Evolutionary conservation across 2,888 invertebrate genomes (phyloP).

Genomic region (Phengaris alcon): DNA sequence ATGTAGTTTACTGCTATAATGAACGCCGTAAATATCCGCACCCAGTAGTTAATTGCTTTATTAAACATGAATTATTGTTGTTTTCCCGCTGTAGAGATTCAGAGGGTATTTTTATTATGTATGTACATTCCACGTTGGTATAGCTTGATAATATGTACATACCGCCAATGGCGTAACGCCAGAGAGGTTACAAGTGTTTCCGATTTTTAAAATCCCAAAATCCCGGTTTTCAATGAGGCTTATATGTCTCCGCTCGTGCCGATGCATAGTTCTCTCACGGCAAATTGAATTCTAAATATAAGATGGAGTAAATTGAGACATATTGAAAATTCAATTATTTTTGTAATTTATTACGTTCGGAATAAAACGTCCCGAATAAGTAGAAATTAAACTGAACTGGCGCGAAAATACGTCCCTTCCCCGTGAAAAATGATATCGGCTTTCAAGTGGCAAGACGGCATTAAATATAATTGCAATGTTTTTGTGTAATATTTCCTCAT

Average conservation of each 20-base stretch:
- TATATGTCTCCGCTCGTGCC: neutral
- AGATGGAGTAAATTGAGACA: neutral
- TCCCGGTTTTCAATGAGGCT: neutral
- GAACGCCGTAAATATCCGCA: neutral
- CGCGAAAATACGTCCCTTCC: neutral
- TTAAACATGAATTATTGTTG: neutral
- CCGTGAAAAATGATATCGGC: neutral
- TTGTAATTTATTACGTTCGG: slow-evolving; percentile 1
- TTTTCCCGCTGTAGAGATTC: neutral
- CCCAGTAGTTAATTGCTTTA: neutral
- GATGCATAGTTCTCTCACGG: neutral
- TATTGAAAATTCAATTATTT: neutral
- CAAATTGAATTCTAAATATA: slow-evolving; percentile 11
- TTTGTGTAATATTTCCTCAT: neutral
- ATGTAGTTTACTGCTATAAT: neutral
- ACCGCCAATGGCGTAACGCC: too few species aligned
- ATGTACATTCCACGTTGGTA: too few species aligned
- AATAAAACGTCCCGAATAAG: slow-evolving; percentile 3
- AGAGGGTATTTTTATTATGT: too few species aligned
- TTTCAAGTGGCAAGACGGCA: neutral
- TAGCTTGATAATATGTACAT: too few species aligned
- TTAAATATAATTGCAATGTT: neutral
- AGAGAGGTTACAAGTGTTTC: too few species aligned
- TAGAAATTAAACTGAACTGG: neutral
- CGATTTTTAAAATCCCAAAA: too few species aligned